Evolutionary conservation across 1,140 invertebrate genomes (phyloP).

Genomic region (Conus betulinus): DNA sequence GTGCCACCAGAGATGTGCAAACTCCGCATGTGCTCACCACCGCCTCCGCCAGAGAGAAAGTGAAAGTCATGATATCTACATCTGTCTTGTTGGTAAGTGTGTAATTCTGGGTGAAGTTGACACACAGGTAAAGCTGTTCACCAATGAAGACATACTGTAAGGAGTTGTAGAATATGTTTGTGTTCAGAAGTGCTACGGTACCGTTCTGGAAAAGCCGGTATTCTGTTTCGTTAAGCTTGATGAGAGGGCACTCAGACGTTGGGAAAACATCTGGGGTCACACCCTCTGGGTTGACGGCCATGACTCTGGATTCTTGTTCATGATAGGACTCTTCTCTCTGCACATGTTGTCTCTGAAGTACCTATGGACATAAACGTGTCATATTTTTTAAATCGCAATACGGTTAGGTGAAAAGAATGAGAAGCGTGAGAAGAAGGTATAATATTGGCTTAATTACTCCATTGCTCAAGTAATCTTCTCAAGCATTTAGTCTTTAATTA

Average conservation of each 20-base stretch:
- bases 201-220: slow-evolving; percentile 8
- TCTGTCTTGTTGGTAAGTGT: background rate
- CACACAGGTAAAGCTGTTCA: background rate
- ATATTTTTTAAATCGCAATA: no score
- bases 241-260: background rate
- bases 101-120: slow-evolving; percentile 31
- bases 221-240: slow-evolving; percentile 1
- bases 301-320: no score
- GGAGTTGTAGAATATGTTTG: background rate
- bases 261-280: no score
- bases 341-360: background rate
- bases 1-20: slow-evolving; percentile 53
- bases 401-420: no score
- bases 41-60: slow-evolving; percentile 35
- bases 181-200: background rate
- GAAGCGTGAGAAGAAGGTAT: no score
- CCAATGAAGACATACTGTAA: background rate
- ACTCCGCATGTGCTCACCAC: slow-evolving; percentile 54
- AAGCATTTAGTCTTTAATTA: no score
- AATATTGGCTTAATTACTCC: no score
- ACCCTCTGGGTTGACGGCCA: no score
- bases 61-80: background rate
- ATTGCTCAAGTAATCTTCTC: no score
- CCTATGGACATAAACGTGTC: no score
- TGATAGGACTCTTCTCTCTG: background rate